Percentiles rank a stretch among this genome's conserved stretches.
These are phyloP conservation scores for Ceratosolen fusciceps DNA, from an alignment of 1,140 invertebrate genomes.

Conservation along the genomic window DNA sequence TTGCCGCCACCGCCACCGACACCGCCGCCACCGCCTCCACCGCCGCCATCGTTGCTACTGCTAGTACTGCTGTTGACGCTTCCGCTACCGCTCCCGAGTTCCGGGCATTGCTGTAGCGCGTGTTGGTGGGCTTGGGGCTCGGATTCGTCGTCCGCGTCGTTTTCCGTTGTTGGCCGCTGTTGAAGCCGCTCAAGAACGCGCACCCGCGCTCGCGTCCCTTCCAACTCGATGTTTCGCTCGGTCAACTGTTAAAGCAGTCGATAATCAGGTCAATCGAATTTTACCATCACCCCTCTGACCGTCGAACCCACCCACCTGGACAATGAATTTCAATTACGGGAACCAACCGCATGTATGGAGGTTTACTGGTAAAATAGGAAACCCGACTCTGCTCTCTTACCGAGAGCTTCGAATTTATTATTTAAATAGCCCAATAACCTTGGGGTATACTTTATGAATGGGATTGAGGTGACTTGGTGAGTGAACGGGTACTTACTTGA, in stretches of 20 bases:
- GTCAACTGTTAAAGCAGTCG: constrained; percentile 75
- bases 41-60: background rate
- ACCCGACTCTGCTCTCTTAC: background rate
- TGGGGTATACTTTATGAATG: no score
- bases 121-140: constrained; percentile 71
- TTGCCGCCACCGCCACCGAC: no score
- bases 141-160: constrained; percentile 59
- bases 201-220: constrained; percentile 82
- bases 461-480: no score
- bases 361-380: no score
- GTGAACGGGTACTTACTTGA: constrained; percentile 73
- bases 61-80: constrained; percentile 19
- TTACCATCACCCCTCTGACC: background rate
- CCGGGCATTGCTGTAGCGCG: constrained; percentile 60
- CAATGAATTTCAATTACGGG: no score
- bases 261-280: background rate
- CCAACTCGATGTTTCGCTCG: constrained; percentile 85
- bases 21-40: background rate
- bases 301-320: background rate
- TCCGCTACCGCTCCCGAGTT: constrained; percentile 43
- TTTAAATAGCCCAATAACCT: no score
- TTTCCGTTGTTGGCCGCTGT: constrained; percentile 62
- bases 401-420: no score
- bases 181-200: constrained; percentile 77
- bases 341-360: no score